Evolutionary conservation across 2,888 invertebrate species (phyloP), one percentile per base, ranked within the genome.

Genomic region (Nysson spinosus): DNA sequence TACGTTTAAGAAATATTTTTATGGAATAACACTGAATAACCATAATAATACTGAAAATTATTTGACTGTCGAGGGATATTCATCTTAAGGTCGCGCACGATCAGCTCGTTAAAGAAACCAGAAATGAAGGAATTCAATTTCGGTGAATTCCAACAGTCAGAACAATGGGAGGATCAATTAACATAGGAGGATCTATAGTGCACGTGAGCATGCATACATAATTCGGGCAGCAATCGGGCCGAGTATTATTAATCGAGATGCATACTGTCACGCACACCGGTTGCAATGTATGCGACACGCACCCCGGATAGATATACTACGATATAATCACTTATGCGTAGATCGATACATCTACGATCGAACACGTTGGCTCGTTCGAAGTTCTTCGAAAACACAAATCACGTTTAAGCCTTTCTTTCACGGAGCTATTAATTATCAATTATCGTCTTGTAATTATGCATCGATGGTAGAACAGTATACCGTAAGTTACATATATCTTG

Each of bases 221-320:
- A 54, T 54, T 43, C 26, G 7, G 30, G 3, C 26, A 30, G 30
- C 20, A 14, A n/a, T n/a, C 12, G 44, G 54, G 43, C 50, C 50
- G 50, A 46, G 55, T 43, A 40, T 52, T 47, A 62, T 64, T 62
- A 62, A 64, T 64, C 62, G 54, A 54, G 64, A 49, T 26, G 43
- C 54, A 3, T 6, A 9, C 16, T 51, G 62, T 44, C 62, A 28
- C 12, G 11, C 12, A 34, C 54, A 50, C 52, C 24, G 12, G 30
- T n/a, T 12, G 24, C 22, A 47, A 20, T 19, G 11, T 17, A 34
- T n/a, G 6, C 16, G 30, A 30, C 26, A 22, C 32, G 30, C 12
- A 30, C 6, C 7, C 24, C 16, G 16, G 4, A 4, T 30, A n/a
- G 16, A 12, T n/a, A 32, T 12, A 32, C 32, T 12, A n/a, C 19